Conservation (phyloP, 1,140 invertebrate genomes). For the Drosophila baimaii region DNA sequence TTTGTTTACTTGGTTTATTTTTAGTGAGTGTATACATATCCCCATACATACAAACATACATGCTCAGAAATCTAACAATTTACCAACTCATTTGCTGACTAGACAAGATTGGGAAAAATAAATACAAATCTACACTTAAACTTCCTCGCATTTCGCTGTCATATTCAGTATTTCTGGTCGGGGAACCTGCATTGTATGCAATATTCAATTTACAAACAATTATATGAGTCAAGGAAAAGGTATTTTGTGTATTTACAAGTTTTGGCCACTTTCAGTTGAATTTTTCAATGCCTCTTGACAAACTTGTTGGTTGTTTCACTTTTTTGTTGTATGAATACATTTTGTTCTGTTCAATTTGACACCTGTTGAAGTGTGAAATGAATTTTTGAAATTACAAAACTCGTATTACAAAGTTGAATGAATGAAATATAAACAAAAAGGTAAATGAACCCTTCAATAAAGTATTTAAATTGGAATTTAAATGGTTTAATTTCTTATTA, state of each 20-base stretch:
- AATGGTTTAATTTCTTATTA: not conserved
- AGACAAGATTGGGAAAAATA: conserved; percentile 48
- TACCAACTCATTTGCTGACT: conserved; percentile 58
- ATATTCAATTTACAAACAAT: conserved; percentile 20
- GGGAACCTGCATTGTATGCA: conserved; percentile 21
- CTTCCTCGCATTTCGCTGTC: conserved; percentile 44
- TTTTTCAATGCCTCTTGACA: conserved; percentile 7
- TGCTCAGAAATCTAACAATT: conserved; percentile 37
- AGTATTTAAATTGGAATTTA: not conserved
- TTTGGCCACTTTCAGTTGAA: conserved; percentile 9
- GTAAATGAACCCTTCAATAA: conserved; percentile 2
- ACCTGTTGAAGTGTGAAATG: conserved; percentile 33
- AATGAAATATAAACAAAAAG: conserved; percentile 28
- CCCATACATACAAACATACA: conserved; percentile 18
- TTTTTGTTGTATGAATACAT: conserved; percentile 15
- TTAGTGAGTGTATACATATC: conserved; percentile 38
- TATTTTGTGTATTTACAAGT: conserved; percentile 1
- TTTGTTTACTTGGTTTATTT: conserved; percentile 62
- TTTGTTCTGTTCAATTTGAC: conserved; percentile 25
- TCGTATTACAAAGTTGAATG: conserved; percentile 36
- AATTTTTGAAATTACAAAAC: conserved; percentile 19
- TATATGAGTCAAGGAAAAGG: conserved; percentile 17
- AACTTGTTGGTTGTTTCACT: conserved; percentile 32
- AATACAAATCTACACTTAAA: conserved; percentile 22
- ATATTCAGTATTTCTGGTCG: conserved; percentile 7